Evolutionary conservation across 2,888 invertebrate species (phyloP).

Genomic region (Melipona beecheii): DNA sequence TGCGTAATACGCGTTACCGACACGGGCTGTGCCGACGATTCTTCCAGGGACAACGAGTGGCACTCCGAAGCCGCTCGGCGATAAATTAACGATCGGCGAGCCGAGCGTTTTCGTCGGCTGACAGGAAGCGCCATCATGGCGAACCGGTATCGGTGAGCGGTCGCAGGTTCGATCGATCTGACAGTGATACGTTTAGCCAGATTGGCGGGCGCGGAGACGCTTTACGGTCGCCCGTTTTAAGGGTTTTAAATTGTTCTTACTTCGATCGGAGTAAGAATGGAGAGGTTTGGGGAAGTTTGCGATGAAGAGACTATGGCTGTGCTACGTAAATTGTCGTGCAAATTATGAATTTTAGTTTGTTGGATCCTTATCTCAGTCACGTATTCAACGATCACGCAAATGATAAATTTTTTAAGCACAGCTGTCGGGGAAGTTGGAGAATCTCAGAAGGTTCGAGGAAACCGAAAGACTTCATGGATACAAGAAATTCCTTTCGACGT

Average conservation of each 20-base stretch:
- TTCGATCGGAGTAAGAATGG: not conserved
- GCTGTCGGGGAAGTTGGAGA: not conserved
- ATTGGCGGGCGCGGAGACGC: not conserved
- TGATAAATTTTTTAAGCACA: not conserved
- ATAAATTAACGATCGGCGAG: slow-evolving; percentile 26
- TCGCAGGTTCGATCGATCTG: not conserved
- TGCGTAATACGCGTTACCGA: slow-evolving; percentile 43
- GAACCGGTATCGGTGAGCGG: not conserved
- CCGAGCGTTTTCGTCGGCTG: not conserved
- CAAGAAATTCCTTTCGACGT: not conserved
- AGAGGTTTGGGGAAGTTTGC: not conserved
- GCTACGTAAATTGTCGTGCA: too few relatives aligned
- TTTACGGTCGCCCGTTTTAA: not conserved
- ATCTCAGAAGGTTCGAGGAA: not conserved
- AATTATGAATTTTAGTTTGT: not conserved
- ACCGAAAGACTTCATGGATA: not conserved
- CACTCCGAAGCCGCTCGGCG: slow-evolving; percentile 10
- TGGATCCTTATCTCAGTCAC: not conserved
- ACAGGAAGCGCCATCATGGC: not conserved
- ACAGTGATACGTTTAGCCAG: slow-evolving; percentile 9
- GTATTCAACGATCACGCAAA: too few relatives aligned
- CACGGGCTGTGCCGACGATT: slow-evolving; percentile 21
- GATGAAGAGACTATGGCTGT: too few relatives aligned
- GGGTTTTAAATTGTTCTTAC: not conserved
- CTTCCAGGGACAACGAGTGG: slow-evolving; percentile 10